phyloP scores from a whole-genome alignment of 2,113 vertebrate species.

The Bos javanicus region DNA sequence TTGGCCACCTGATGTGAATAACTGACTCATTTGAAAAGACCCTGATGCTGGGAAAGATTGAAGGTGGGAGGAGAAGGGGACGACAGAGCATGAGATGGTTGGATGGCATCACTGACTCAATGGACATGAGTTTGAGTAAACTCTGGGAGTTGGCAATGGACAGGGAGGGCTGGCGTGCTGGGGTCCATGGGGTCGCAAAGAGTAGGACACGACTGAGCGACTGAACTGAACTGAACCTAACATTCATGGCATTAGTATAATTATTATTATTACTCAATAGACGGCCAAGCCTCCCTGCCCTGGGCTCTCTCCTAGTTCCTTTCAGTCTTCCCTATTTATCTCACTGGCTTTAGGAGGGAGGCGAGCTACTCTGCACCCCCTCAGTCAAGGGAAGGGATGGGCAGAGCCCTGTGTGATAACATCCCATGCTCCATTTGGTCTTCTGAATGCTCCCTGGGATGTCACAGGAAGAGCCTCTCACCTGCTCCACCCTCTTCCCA shows the following conservation, averaged over 20 bases:
- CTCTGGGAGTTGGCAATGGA: fast-evolving
- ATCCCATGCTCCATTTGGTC: neutral
- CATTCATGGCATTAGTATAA: neutral
- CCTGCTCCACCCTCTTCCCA: neutral
- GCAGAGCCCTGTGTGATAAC: no score
- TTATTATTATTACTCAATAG: neutral
- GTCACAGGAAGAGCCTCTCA: neutral
- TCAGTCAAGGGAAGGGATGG: no score
- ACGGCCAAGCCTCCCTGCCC: neutral
- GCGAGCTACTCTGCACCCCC: neutral
- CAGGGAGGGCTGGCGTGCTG: neutral
- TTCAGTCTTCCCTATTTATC: neutral
- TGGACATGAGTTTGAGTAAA: neutral
- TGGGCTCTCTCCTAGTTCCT: neutral
- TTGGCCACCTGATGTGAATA: neutral
- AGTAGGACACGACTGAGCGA: fast-evolving
- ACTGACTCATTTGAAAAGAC: neutral
- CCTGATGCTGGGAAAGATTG: neutral
- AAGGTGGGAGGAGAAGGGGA: neutral
- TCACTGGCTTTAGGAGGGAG: neutral
- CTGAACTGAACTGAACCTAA: neutral
- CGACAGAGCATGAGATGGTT: neutral
- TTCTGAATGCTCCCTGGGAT: neutral
- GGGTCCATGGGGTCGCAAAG: neutral
- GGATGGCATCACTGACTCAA: neutral